These are phyloP conservation scores for Nasalis larvatus DNA, from an alignment of 2,113 vertebrate species.

Conservation along the genomic window DNA sequence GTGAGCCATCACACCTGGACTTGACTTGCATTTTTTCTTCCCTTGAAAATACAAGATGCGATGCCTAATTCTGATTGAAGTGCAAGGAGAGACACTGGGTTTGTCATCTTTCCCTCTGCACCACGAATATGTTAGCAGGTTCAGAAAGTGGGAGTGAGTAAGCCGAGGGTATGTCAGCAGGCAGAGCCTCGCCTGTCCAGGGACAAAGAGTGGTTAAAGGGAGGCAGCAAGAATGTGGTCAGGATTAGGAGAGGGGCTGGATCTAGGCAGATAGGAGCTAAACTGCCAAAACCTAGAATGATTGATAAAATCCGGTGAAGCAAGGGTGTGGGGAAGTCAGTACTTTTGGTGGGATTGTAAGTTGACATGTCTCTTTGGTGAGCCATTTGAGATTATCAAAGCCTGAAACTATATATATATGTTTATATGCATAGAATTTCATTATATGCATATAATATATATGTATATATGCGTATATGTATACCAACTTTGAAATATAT, in stretches of 20 bases:
- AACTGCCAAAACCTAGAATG: not conserved
- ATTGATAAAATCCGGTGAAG: not conserved
- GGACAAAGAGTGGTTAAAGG: not conserved
- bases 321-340: not conserved
- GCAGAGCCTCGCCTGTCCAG: not conserved
- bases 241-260: not conserved
- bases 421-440: not conserved
- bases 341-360: not conserved
- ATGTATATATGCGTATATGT: too few species aligned
- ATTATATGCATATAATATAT: not conserved
- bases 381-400: conserved; percentile 7
- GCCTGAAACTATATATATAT: not conserved
- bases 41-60: not conserved
- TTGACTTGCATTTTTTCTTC: not conserved
- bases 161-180: not conserved
- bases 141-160: not conserved
- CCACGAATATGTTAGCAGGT: not conserved
- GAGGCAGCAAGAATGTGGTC: not conserved
- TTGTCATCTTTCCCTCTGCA: not conserved
- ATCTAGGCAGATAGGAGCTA: not conserved
- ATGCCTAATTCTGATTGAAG: not conserved
- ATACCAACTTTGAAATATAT: too few species aligned
- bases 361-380: not conserved
- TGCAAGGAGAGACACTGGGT: not conserved
- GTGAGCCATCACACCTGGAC: too few species aligned